Percentiles rank a stretch among this genome's conserved stretches.
Conservation (phyloP, 1,140 invertebrate genomes). For the Sycophaga agraensis region DNA sequence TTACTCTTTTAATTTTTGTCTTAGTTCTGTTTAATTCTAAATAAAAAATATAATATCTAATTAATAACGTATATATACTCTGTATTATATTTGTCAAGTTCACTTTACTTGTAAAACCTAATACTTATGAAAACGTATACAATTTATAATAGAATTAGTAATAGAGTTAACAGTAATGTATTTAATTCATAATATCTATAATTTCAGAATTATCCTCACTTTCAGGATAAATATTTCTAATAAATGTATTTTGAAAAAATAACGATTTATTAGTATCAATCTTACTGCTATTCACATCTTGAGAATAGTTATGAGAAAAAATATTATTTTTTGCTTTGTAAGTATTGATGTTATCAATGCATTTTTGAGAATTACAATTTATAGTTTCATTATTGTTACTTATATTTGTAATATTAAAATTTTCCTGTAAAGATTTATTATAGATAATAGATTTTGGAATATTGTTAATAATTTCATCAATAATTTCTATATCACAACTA, state of each 20-base stretch:
- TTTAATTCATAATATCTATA: slow-evolving; percentile 11
- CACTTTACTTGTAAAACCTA: not conserved
- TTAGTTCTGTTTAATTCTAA: not conserved
- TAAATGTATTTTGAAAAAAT: not conserved
- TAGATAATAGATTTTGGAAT: not conserved
- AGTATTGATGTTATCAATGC: not conserved
- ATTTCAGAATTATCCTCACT: slow-evolving; percentile 3
- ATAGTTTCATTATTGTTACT: not conserved
- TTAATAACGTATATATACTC: not conserved
- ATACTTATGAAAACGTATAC: not conserved
- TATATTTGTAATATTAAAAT: no score
- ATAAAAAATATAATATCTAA: not conserved
- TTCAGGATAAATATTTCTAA: not conserved
- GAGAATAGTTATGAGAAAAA: not conserved
- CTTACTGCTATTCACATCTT: not conserved
- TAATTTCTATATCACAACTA: no score
- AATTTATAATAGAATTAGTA: not conserved
- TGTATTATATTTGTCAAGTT: not conserved
- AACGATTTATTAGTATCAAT: not conserved
- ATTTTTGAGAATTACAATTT: not conserved
- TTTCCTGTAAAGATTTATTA: not conserved
- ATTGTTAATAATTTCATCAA: not conserved
- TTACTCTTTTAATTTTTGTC: not conserved
- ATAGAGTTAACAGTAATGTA: no score
- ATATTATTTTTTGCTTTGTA: not conserved